Evolutionary conservation across 1,140 invertebrate genomes (phyloP).

Genomic region (Drosophila rufa): DNA sequence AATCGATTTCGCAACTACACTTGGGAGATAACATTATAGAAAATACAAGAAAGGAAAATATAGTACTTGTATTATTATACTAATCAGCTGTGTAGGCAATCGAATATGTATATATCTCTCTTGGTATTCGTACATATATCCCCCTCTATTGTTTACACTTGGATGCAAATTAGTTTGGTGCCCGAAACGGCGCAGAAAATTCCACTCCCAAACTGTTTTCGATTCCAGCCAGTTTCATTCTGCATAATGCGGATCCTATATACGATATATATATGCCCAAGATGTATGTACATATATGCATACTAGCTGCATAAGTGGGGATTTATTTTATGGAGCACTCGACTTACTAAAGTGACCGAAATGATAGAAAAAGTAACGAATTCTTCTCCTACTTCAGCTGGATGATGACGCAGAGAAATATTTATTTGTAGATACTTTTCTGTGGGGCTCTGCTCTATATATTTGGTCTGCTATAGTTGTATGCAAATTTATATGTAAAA

Average conservation of each 20-base stretch:
- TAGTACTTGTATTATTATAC: conserved; percentile 8
- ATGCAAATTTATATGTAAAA: conserved; percentile 34
- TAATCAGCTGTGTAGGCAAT: conserved; percentile 12
- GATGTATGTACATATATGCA: conserved; percentile 23
- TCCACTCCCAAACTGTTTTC: conserved; percentile 35
- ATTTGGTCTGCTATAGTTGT: conserved; percentile 24
- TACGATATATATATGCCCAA: conserved; percentile 10
- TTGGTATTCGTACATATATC: conserved; percentile 10
- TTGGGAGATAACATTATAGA: neutral
- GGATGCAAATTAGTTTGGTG: conserved; percentile 56
- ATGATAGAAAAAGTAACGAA: conserved; percentile 27
- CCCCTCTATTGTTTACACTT: conserved; percentile 50
- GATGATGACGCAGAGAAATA: conserved; percentile 37
- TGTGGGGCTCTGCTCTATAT: conserved; percentile 23
- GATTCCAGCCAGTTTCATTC: conserved; percentile 29
- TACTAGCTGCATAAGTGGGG: conserved; percentile 49
- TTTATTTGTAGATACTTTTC: conserved; percentile 30
- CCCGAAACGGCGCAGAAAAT: conserved; percentile 52
- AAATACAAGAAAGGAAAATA: neutral
- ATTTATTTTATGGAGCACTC: conserved; percentile 59
- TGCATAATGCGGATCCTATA: conserved; percentile 39
- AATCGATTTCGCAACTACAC: conserved; percentile 18
- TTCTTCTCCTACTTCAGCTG: conserved; percentile 27
- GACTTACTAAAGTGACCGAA: conserved; percentile 28
- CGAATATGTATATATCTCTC: neutral